Evolutionary conservation across 64 coral and sea anemone species (phyloP).

Genomic region (Orbicella faveolata): DNA sequence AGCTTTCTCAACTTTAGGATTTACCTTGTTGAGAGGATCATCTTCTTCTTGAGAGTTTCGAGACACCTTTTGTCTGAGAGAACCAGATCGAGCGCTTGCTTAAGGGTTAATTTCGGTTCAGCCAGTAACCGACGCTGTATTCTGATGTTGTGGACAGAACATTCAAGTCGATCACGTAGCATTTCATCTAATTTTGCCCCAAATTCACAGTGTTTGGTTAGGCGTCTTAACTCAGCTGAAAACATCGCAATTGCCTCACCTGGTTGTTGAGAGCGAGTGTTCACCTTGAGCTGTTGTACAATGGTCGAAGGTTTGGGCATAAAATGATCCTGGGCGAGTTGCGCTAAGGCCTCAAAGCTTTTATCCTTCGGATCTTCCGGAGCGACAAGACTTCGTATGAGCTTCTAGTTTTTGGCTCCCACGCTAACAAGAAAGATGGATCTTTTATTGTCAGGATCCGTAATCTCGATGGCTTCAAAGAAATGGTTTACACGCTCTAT

Average conservation of each 20-base stretch:
- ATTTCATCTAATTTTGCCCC: slow-evolving; percentile 15
- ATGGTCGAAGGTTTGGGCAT: slow-evolving; percentile 27
- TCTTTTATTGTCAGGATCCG: slow-evolving; percentile 13
- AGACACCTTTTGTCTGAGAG: slow-evolving; percentile 10
- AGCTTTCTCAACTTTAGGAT: neutral
- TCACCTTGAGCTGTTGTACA: neutral
- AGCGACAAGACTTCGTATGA: slow-evolving; percentile 18
- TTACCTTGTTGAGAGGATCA: neutral
- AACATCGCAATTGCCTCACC: slow-evolving; percentile 9
- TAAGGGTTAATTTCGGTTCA: slow-evolving; percentile 32
- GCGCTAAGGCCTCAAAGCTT: slow-evolving; percentile 13
- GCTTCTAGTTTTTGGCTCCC: slow-evolving; percentile 18
- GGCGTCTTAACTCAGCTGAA: slow-evolving; percentile 25
- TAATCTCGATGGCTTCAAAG: slow-evolving; percentile 26
- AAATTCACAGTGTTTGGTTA: slow-evolving; percentile 39
- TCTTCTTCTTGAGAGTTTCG: neutral
- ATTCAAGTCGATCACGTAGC: slow-evolving; percentile 6
- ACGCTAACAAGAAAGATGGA: slow-evolving; percentile 14
- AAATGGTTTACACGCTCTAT: slow-evolving; percentile 18
- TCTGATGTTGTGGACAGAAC: slow-evolving; percentile 16
- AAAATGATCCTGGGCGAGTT: slow-evolving; percentile 13
- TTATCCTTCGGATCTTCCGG: slow-evolving; percentile 37
- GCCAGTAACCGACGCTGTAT: slow-evolving; percentile 28
- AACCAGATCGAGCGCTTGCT: slow-evolving; percentile 33
- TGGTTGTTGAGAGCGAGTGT: slow-evolving; percentile 1